Evolutionary conservation across 2,797 vertebrate genomes (phyloP).

Genomic region (Amazona ochrocephala): DNA sequence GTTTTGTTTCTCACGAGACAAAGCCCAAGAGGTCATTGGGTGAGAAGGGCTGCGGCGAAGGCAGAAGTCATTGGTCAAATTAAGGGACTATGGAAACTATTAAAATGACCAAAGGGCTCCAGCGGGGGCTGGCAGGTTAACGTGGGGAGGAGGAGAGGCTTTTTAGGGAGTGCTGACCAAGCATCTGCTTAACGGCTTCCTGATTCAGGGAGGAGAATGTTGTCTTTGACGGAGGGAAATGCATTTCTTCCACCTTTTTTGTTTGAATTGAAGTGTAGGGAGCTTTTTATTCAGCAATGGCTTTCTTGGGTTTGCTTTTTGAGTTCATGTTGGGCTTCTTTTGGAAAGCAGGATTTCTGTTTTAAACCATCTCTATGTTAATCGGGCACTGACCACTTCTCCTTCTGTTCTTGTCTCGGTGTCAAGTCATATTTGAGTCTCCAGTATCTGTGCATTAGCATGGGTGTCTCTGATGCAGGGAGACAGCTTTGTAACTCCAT

Average conservation of each 20-base stretch:
- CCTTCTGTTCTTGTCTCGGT: not conserved
- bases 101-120: constrained; percentile 10
- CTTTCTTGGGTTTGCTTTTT: not conserved
- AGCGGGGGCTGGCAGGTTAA: not conserved
- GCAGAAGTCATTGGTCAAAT: constrained; percentile 14
- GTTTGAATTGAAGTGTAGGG: not conserved
- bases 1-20: not conserved
- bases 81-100: constrained; percentile 1
- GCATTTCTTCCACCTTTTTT: not conserved
- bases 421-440: constrained; percentile 5
- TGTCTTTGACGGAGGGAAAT: not conserved
- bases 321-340: not conserved
- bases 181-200: constrained; percentile 1
- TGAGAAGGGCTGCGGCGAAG: not conserved
- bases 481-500: not conserved
- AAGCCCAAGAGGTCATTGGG: not conserved
- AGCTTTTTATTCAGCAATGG: not conserved
- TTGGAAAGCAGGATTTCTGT: not conserved
- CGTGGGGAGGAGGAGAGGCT: not conserved
- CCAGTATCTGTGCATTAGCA: not conserved
- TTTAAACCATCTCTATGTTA: not conserved
- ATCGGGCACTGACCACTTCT: not conserved
- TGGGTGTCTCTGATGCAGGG: not conserved
- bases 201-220: not conserved
- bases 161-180: not conserved